These are phyloP conservation scores for Hyles vespertilio DNA, from an alignment of 1,140 invertebrate genomes.

Conservation along the genomic window DNA sequence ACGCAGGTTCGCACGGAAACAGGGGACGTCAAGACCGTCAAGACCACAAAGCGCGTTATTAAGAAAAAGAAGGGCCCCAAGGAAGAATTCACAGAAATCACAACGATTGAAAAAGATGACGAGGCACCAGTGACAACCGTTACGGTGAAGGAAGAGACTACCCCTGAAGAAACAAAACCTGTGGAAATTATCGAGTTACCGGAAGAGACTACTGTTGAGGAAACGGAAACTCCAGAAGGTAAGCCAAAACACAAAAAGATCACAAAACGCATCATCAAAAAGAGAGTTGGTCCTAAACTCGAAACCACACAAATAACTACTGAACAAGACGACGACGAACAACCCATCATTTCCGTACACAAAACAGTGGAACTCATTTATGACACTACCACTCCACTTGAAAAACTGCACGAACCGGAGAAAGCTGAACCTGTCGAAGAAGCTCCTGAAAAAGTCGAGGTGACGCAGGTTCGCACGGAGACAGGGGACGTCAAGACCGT, in stretches of 20 bases:
- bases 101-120: background rate
- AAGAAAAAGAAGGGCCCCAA: constrained; percentile 27
- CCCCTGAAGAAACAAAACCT: background rate
- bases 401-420: background rate
- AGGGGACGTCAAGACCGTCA: constrained; percentile 9
- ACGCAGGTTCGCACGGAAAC: constrained; percentile 17
- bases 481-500: constrained; percentile 6
- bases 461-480: constrained; percentile 9
- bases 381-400: constrained; percentile 12
- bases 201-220: constrained; percentile 37
- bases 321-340: constrained; percentile 37
- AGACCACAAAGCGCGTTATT: constrained; percentile 19
- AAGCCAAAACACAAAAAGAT: constrained; percentile 41
- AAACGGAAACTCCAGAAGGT: constrained; percentile 34
- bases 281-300: constrained; percentile 13
- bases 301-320: constrained; percentile 36
- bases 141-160: background rate
- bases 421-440: constrained; percentile 15
- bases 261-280: constrained; percentile 42
- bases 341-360: constrained; percentile 34
- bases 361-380: constrained; percentile 27
- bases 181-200: constrained; percentile 42
- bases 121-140: constrained; percentile 26
- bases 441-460: constrained; percentile 8
- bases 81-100: background rate